Base-by-base conservation (phyloP, 2,797 vertebrate species). In the Argentina silus region DNA sequence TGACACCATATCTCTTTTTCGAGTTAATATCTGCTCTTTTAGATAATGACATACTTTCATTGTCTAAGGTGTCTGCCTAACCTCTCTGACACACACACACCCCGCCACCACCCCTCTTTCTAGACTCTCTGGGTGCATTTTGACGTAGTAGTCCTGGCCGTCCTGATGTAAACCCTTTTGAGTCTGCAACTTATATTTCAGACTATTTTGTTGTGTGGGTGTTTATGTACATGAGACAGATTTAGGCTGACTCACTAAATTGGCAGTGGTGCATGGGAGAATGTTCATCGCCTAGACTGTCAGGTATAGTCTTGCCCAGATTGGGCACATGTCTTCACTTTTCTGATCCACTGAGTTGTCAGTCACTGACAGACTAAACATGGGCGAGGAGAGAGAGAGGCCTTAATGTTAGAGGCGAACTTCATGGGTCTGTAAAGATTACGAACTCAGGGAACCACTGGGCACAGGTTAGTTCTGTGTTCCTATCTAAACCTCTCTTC, bases 11-110 rank as follows among this genome's bases (percentile, higher is more conserved):
- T 1, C 23, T 12, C 0, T 10, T 21, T 6, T 14, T 27, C n/a
- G 11, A 23, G 7, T 11, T 42, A 23, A 74, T 57, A 62, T 50
- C 65, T 57, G 10, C 0, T 76, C 21, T 3, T 77, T 72, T 59
- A 72, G 73, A 47, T 86, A 76, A 87, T 80, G 62, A 60, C n/a
- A 7, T 27, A 53, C 72, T 83, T 42, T 79, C 21, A 48, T 44
- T 76, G 80, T 84, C 10, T 67, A 70, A 21, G 42, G 60, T 53
- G 70, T 14, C 43, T 68, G 51, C 8, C 53, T 55, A 19, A 17
- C 42, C 42, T 45, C 36, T 36, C 27, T 36, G 44, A 66, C 63
- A 65, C 21, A 61, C 59, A 42, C 60, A 62, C 43, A 62, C 60
- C 7, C 57, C 21, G 7, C 21, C 57, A 27, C 60, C 36, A 4